Evolutionary conservation across 1,140 invertebrate species (phyloP).

Genomic region (Periplaneta americana): DNA sequence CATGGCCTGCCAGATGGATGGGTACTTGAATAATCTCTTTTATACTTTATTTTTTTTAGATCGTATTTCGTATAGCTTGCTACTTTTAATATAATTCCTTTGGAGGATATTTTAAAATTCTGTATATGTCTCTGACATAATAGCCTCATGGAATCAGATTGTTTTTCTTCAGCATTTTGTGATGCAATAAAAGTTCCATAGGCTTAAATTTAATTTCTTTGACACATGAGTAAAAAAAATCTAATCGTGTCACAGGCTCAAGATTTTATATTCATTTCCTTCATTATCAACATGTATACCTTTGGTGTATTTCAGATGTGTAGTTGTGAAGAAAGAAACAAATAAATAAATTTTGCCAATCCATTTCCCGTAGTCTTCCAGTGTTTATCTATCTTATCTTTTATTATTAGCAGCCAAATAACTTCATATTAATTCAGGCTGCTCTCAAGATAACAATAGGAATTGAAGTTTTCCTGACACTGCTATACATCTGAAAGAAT

Average conservation of each 20-base stretch:
- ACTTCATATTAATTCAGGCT: background rate
- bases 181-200: background rate
- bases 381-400: background rate
- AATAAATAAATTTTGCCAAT: background rate
- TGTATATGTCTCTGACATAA: background rate
- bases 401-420: background rate
- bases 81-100: background rate
- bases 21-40: background rate
- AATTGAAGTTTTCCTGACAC: background rate
- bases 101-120: background rate
- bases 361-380: background rate
- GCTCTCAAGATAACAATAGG: background rate
- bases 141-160: background rate
- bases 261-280: background rate
- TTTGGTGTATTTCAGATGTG: background rate
- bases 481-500: background rate
- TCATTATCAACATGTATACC: background rate
- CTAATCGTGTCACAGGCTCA: background rate
- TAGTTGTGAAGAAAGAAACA: background rate
- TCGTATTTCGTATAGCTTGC: background rate
- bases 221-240: no score
- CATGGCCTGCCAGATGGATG: background rate
- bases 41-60: background rate
- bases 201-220: no score
- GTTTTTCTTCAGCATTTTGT: no score